phyloP scores from a whole-genome alignment of 2,888 invertebrate species.

The Nephrotoma flavescens region DNA sequence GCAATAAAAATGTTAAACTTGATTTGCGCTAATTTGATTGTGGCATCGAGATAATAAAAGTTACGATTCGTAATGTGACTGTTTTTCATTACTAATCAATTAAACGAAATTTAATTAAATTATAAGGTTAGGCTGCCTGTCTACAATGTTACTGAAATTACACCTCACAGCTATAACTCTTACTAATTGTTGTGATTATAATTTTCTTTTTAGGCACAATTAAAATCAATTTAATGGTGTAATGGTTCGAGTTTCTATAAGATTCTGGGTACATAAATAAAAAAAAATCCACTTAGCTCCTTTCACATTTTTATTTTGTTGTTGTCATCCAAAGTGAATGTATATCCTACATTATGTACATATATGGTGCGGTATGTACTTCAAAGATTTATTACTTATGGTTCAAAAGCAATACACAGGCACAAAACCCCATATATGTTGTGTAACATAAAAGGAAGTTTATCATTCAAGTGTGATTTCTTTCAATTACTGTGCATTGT shows the following conservation, averaged over 20 bases:
- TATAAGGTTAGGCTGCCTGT: no score
- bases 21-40: no score
- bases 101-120: no score
- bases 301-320: background rate
- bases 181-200: background rate
- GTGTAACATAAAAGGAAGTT: background rate
- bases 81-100: no score
- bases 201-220: background rate
- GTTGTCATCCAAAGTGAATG: background rate
- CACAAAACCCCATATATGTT: background rate
- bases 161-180: background rate
- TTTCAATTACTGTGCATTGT: background rate
- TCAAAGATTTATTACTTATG: background rate
- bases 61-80: no score
- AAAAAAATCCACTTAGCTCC: background rate
- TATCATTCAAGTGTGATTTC: background rate
- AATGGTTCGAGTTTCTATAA: background rate
- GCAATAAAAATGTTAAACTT: no score
- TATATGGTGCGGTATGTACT: background rate
- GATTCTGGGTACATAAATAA: background rate
- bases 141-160: background rate
- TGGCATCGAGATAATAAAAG: no score
- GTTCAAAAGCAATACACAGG: background rate
- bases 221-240: background rate
- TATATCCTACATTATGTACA: background rate